Conservation (phyloP, 2,888 invertebrate genomes). For the Lasioglossum oenotherae region DNA sequence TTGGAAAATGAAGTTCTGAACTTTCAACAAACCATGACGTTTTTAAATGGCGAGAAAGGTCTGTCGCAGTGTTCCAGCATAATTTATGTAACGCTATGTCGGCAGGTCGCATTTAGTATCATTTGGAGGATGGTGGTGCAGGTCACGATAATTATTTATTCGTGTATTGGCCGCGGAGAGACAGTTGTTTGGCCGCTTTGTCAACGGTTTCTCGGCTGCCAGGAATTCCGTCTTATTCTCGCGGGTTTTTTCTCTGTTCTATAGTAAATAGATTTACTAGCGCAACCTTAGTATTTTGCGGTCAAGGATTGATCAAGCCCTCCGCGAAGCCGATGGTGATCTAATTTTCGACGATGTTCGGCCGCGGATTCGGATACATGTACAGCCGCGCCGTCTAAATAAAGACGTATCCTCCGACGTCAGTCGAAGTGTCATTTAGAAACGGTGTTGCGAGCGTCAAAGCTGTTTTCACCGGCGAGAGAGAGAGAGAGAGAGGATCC, state of each 20-base stretch:
- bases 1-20: neutral
- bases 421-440: slow-evolving; percentile 63
- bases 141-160: neutral
- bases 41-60: neutral
- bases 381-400: slow-evolving; percentile 48
- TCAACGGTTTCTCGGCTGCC: neutral
- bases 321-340: slow-evolving; percentile 5
- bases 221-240: neutral
- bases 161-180: neutral
- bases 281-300: neutral
- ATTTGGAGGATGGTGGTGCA: neutral
- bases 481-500: slow-evolving; percentile 6
- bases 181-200: neutral
- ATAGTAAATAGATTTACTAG: neutral
- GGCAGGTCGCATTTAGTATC: neutral
- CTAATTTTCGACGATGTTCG: neutral
- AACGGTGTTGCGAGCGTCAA: slow-evolving; percentile 43
- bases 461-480: slow-evolving; percentile 39
- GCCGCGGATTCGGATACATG: slow-evolving; percentile 1
- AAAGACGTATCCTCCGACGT: slow-evolving; percentile 54
- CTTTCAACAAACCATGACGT: neutral
- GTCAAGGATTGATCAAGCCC: slow-evolving; percentile 2
- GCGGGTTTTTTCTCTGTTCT: neutral
- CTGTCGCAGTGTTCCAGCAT: neutral
- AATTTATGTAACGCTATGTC: neutral